These are phyloP conservation scores for Limnephilus auricula DNA, from an alignment of 2,888 invertebrate species.

Conservation along the genomic window DNA sequence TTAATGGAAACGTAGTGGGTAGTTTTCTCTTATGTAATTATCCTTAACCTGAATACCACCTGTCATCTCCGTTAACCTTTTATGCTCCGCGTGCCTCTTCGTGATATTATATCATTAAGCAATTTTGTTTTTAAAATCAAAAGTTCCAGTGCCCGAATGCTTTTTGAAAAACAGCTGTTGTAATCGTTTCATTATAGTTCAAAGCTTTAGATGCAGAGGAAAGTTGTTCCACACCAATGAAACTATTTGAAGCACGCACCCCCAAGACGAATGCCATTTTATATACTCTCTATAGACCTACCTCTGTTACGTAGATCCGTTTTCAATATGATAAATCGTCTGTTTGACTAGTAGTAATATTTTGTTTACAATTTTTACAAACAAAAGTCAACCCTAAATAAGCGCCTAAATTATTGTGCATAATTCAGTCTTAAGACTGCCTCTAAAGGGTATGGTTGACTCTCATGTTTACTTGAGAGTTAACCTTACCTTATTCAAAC, in stretches of 20 bases:
- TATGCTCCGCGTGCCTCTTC: neutral
- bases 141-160: neutral
- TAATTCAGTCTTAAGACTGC: no score
- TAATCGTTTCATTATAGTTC: neutral
- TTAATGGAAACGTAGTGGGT: neutral
- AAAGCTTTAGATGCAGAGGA: neutral
- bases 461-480: neutral
- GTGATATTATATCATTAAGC: neutral
- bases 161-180: neutral
- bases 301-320: no score
- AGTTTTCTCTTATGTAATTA: neutral
- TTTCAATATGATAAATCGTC: neutral
- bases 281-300: no score
- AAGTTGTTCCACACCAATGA: neutral
- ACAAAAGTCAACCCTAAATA: no score
- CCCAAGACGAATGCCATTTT: neutral
- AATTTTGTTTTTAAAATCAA: neutral
- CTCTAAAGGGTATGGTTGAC: no score
- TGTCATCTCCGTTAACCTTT: neutral
- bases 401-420: no score
- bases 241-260: neutral
- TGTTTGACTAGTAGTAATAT: neutral
- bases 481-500: neutral
- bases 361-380: neutral
- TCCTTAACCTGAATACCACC: conserved; percentile 5